These are phyloP conservation scores for Anguilla megastoma DNA, from an alignment of 2,797 vertebrate genomes.

Conservation along the genomic window DNA sequence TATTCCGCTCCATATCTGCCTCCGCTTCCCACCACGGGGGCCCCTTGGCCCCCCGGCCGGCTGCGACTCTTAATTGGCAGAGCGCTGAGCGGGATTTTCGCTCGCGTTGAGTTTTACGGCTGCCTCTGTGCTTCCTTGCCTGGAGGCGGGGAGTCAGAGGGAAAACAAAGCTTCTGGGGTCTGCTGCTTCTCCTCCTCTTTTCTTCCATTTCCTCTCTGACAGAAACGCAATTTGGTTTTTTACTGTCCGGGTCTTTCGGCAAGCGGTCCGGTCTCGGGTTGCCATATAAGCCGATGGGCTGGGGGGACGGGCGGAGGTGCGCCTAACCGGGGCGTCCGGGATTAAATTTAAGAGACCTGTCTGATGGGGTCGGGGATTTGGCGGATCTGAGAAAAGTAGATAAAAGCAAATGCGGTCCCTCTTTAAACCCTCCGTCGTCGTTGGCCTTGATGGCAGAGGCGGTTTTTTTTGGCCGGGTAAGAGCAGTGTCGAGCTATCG, in stretches of 20 bases:
- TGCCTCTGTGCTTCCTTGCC: not conserved
- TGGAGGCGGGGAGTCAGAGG: too few species aligned
- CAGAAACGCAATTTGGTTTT: not conserved
- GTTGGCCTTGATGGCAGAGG: not conserved
- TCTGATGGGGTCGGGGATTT: not conserved
- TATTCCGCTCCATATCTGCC: not conserved
- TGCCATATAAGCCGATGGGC: not conserved
- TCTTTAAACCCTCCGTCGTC: not conserved
- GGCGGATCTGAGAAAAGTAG: not conserved
- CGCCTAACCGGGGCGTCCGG: not conserved
- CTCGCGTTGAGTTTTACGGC: not conserved
- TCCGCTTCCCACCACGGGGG: not conserved
- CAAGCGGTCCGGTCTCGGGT: not conserved
- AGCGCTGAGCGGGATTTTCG: not conserved
- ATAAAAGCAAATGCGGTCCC: constrained; percentile 6
- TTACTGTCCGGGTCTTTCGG: not conserved
- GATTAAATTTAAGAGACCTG: not conserved
- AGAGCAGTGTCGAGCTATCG: not conserved
- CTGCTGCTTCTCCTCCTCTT: not conserved
- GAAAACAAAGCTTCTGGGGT: not conserved
- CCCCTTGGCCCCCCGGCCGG: not conserved
- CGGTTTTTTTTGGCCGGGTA: constrained; percentile 9
- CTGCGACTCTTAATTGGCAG: not conserved
- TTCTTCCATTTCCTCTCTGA: not conserved
- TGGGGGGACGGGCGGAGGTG: not conserved